A percentile compares a stretch with the other conserved stretches of the same genome.
Evolutionary conservation across 2,797 vertebrate genomes (phyloP).

Genomic region (Danio aesculapii): DNA sequence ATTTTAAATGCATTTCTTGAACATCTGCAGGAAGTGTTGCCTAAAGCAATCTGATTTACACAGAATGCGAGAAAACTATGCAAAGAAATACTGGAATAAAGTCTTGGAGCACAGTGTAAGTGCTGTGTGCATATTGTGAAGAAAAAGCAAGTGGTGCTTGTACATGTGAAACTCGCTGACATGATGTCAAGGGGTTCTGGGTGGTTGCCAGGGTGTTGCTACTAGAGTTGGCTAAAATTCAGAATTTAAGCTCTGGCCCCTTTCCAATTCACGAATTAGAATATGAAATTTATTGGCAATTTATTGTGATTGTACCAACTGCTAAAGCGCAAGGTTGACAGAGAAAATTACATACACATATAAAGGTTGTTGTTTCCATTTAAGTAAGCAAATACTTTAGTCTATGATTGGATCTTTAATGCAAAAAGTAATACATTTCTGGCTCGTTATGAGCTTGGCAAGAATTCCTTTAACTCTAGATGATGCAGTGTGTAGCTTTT

Average conservation of each 20-base stretch:
- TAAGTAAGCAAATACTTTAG: too few relatives aligned
- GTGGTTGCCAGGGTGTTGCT: conserved; percentile 21
- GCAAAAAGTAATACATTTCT: too few relatives aligned
- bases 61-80: conserved; percentile 11
- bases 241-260: background rate
- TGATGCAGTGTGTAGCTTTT: too few relatives aligned
- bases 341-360: background rate
- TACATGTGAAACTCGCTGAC: background rate
- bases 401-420: too few relatives aligned
- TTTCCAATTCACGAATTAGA: background rate
- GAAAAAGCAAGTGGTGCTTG: background rate
- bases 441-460: too few relatives aligned
- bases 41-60: conserved; percentile 20
- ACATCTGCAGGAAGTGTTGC: conserved; percentile 30
- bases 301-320: background rate
- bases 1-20: conserved; percentile 46
- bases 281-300: background rate
- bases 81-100: background rate
- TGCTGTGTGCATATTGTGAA: background rate
- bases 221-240: background rate
- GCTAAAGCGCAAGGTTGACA: background rate
- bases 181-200: conserved; percentile 1
- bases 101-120: conserved; percentile 4
- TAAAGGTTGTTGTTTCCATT: too few relatives aligned
- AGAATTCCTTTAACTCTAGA: too few relatives aligned